A percentile compares a stretch with the other conserved stretches of the same genome.
These are phyloP conservation scores for Oryzias dopingdopingensis DNA, from an alignment of 2,797 vertebrate genomes.

Conservation along the genomic window DNA sequence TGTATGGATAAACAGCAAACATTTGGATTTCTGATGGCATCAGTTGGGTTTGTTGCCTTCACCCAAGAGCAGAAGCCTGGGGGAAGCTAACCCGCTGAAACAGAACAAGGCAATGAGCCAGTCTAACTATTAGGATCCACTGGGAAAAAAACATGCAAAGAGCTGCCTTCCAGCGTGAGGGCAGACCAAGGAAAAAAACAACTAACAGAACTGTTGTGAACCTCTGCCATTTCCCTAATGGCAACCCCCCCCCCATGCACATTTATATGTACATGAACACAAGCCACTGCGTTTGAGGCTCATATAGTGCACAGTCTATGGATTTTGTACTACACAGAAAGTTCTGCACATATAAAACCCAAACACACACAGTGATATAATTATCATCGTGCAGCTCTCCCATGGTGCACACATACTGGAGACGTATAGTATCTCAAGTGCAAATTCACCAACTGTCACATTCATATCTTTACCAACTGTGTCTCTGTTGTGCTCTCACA, in stretches of 20 bases:
- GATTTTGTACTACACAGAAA: slow-evolving; percentile 5
- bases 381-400: slow-evolving; percentile 5
- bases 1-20: neutral
- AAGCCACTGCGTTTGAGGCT: slow-evolving; percentile 8
- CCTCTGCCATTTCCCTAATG: slow-evolving; percentile 39
- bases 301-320: slow-evolving; percentile 8
- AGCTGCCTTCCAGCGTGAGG: slow-evolving; percentile 48
- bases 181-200: slow-evolving; percentile 56
- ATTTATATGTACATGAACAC: slow-evolving; percentile 24
- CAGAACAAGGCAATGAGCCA: slow-evolving; percentile 57
- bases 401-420: slow-evolving; percentile 12
- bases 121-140: slow-evolving; percentile 48
- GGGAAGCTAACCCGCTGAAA: slow-evolving; percentile 44
- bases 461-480: slow-evolving; percentile 10
- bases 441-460: slow-evolving; percentile 21
- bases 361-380: neutral
- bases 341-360: neutral
- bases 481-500: slow-evolving; percentile 1
- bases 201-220: slow-evolving; percentile 27
- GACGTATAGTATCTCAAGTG: slow-evolving; percentile 11
- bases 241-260: slow-evolving; percentile 40
- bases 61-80: slow-evolving; percentile 37
- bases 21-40: slow-evolving; percentile 19
- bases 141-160: slow-evolving; percentile 69
- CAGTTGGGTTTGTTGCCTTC: slow-evolving; percentile 8